Percentiles rank a stretch among this genome's conserved stretches.
phyloP scores from a whole-genome alignment of 2,797 vertebrate genomes.

The Rhinatrema bivittatum region DNA sequence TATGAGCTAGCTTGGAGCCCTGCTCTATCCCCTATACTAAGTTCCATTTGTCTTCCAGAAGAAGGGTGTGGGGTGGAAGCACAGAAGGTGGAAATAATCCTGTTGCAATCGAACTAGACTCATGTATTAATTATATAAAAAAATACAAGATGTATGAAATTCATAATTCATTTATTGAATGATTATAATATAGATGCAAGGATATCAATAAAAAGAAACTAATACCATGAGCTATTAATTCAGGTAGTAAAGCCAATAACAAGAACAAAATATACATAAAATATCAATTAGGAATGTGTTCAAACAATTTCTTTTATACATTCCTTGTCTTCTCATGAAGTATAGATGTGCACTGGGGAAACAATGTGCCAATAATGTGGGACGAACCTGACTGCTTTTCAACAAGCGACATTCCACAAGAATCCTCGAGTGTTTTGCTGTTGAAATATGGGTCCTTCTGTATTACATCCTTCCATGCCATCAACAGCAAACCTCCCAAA shows the following conservation, averaged over 20 bases:
- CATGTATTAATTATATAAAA: no score
- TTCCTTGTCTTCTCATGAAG: constrained; percentile 54
- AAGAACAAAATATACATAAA: constrained; percentile 63
- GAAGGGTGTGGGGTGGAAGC: no score
- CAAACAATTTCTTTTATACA: constrained; percentile 50
- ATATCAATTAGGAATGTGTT: constrained; percentile 54
- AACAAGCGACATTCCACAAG: constrained; percentile 52
- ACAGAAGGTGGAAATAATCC: no score
- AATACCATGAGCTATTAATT: constrained; percentile 63
- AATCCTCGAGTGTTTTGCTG: constrained; percentile 31
- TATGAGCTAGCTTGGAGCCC: no score
- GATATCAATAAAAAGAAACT: constrained; percentile 61
- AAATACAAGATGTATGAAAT: constrained; percentile 49
- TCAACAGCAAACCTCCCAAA: no score
- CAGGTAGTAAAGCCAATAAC: constrained; percentile 65
- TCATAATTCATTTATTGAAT: constrained; percentile 61
- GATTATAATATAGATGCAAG: constrained; percentile 56
- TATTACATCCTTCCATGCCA: no score
- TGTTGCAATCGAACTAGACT: no score
- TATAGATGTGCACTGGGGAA: constrained; percentile 48
- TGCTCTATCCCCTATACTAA: no score
- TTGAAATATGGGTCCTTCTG: constrained; percentile 38
- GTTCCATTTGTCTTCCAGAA: no score
- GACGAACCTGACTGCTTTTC: constrained; percentile 48
- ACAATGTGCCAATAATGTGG: constrained; percentile 40